These are phyloP conservation scores for Tonatia bakeri DNA, from an alignment of 2,113 vertebrate genomes.

Conservation along the genomic window DNA sequence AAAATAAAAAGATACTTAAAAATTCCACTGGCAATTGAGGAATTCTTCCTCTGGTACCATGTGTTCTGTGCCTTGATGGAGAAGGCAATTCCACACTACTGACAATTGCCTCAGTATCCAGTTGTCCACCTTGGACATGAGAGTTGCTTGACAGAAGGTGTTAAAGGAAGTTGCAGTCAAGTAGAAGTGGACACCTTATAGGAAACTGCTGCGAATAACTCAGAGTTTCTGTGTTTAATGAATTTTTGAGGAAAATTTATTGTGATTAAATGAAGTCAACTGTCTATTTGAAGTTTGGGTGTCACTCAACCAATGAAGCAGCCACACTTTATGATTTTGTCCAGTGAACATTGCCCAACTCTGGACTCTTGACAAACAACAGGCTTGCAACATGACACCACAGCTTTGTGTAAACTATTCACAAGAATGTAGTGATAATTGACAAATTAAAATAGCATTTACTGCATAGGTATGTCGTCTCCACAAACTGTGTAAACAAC, in stretches of 20 bases:
- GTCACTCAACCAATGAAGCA: neutral
- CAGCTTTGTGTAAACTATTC: neutral
- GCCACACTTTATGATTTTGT: neutral
- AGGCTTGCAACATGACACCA: neutral
- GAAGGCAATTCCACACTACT: neutral
- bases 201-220: neutral
- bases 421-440: neutral
- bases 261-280: neutral
- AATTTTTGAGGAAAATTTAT: neutral
- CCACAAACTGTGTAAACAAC: neutral
- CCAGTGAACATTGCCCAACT: neutral
- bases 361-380: neutral
- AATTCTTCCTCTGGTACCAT: neutral
- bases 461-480: neutral
- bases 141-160: neutral
- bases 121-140: neutral
- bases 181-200: neutral
- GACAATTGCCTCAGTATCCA: neutral
- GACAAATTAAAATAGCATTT: neutral
- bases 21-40: neutral
- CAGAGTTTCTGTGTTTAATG: neutral
- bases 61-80: neutral
- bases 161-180: neutral
- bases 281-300: neutral
- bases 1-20: neutral